phyloP scores from a whole-genome alignment of 2,113 vertebrate genomes.

The Herpetotheres cachinnans region DNA sequence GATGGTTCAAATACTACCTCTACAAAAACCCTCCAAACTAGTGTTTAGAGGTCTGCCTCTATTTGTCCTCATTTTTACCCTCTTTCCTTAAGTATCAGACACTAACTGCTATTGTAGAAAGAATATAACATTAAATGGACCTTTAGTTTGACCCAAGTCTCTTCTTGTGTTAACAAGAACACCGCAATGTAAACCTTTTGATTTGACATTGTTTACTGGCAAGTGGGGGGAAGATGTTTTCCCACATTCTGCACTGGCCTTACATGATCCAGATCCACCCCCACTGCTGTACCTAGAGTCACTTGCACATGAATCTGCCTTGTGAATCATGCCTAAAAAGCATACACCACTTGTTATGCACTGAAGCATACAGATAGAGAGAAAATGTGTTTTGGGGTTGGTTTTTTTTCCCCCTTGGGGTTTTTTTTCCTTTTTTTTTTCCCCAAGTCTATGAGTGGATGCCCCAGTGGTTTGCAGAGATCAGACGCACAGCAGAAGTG shows the following conservation, averaged over 20 bases:
- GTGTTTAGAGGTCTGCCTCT: neutral
- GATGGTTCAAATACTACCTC: neutral
- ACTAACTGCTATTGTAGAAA: neutral
- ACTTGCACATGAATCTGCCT: constrained; percentile 39
- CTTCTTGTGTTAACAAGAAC: neutral
- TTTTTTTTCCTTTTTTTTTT: too few relatives aligned
- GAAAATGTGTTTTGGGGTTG: neutral
- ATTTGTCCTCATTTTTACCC: neutral
- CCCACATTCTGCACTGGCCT: neutral
- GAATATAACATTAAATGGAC: neutral
- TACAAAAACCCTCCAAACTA: neutral
- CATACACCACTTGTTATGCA: constrained; percentile 28
- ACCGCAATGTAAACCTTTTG: neutral
- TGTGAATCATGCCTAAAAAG: constrained; percentile 49
- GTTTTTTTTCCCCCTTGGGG: neutral
- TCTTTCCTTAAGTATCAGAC: neutral
- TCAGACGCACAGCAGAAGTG: constrained; percentile 18
- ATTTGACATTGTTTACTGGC: neutral
- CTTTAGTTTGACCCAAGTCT: neutral
- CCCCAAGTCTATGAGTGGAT: neutral
- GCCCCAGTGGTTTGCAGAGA: constrained; percentile 29
- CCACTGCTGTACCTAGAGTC: constrained; percentile 15
- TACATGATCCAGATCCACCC: neutral
- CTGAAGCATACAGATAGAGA: neutral
- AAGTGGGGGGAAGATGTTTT: neutral